These are phyloP conservation scores for Motacilla alba DNA, from an alignment of 2,113 vertebrate species.

Conservation along the genomic window DNA sequence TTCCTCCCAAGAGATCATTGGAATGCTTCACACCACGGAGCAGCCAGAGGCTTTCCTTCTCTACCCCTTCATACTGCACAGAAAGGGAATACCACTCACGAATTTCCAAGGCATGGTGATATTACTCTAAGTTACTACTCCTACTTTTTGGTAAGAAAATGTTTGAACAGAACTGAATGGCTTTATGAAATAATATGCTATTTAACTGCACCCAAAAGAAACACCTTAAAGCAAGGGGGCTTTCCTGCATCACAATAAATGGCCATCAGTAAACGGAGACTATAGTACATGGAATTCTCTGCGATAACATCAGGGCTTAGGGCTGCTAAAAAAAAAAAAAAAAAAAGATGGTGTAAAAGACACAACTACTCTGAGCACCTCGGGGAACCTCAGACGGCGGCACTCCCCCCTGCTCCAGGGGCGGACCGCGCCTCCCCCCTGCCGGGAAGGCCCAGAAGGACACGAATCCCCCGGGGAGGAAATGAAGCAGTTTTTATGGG, in stretches of 20 bases:
- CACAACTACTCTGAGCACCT: rapidly evolving
- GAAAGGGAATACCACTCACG: rapidly evolving
- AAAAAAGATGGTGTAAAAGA: rapidly evolving
- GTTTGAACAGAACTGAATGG: background rate
- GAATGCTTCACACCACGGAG: too few species aligned
- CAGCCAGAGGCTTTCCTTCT: background rate
- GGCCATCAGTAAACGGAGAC: rapidly evolving
- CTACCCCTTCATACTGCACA: rapidly evolving
- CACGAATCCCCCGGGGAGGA: rapidly evolving
- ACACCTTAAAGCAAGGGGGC: background rate
- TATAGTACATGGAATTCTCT: rapidly evolving
- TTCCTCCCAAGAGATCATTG: rapidly evolving
- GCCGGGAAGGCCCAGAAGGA: background rate
- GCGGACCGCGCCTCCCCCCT: rapidly evolving
- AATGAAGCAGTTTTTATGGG: rapidly evolving
- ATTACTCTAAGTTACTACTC: background rate
- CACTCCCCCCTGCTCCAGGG: rapidly evolving
- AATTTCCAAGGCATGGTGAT: rapidly evolving
- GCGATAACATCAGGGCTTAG: rapidly evolving
- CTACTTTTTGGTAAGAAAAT: background rate
- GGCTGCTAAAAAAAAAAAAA: rapidly evolving
- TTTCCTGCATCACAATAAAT: background rate
- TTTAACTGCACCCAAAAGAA: background rate
- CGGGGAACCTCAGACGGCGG: rapidly evolving
- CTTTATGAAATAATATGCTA: background rate